A percentile compares a stretch with the other conserved stretches of the same genome.
phyloP scores from a whole-genome alignment of 2,113 vertebrate genomes.

The Mirounga angustirostris region DNA sequence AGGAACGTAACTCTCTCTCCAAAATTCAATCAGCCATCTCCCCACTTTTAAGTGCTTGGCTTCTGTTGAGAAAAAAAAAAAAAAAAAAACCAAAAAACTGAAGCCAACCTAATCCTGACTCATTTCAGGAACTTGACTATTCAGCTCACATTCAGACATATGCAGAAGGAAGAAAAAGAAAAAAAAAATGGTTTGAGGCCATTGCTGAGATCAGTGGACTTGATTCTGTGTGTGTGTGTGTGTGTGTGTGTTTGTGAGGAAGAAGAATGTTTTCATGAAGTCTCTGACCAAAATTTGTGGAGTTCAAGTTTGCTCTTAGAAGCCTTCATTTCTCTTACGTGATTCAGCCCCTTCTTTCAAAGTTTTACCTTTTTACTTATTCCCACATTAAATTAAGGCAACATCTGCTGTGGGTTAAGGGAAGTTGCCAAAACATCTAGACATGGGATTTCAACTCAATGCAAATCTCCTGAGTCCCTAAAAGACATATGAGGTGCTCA shows the following conservation, averaged over 20 bases:
- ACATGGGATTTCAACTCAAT: background rate
- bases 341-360: background rate
- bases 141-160: background rate
- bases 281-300: too few species aligned
- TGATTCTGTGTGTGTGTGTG: too few species aligned
- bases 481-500: background rate
- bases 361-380: background rate
- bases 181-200: background rate
- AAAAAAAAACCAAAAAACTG: background rate
- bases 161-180: background rate
- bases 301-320: background rate
- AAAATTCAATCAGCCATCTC: slow-evolving; percentile 17
- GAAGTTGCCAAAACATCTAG: background rate
- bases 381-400: background rate
- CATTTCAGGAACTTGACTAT: background rate
- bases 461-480: background rate
- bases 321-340: background rate
- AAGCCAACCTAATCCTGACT: slow-evolving; percentile 35
- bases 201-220: background rate
- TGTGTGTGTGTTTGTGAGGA: background rate
- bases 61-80: slow-evolving; percentile 26
- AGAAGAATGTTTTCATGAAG: background rate
- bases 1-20: background rate
- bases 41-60: slow-evolving; percentile 40
- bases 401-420: background rate